phyloP scores from a whole-genome alignment of 2,888 invertebrate genomes.

The Cephus rjabovi region DNA sequence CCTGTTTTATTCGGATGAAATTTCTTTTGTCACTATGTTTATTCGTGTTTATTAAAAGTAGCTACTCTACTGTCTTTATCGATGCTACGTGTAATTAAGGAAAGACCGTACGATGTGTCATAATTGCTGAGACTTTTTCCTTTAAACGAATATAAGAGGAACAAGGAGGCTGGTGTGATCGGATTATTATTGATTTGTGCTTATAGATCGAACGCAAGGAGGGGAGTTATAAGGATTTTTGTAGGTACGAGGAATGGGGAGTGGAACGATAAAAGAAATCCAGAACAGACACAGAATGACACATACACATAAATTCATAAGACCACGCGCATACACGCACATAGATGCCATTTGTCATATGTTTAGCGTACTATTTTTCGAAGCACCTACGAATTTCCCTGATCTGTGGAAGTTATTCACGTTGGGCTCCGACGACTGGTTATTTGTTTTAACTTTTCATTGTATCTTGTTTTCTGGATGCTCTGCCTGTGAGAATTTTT shows the following conservation, averaged over 20 bases:
- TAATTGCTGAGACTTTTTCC: slow-evolving; percentile 47
- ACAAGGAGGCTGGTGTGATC: neutral
- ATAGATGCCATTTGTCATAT: neutral
- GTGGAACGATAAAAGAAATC: neutral
- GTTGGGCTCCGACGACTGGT: neutral
- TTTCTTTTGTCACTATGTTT: slow-evolving; percentile 53
- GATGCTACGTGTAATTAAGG: slow-evolving; percentile 51
- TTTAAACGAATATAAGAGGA: slow-evolving; percentile 8
- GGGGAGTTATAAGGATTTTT: neutral
- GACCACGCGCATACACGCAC: slow-evolving; percentile 7
- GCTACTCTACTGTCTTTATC: slow-evolving; percentile 50
- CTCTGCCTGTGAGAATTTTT: neutral
- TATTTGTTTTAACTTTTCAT: neutral
- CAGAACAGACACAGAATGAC: slow-evolving; percentile 14
- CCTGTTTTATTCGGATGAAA: neutral
- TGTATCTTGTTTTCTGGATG: neutral
- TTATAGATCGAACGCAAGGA: neutral
- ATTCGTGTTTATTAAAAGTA: neutral
- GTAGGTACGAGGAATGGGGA: neutral
- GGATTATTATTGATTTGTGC: neutral
- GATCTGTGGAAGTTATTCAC: neutral
- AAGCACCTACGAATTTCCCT: neutral
- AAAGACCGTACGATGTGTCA: slow-evolving; percentile 43
- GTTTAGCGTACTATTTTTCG: neutral
- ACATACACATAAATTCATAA: slow-evolving; percentile 3